Evolutionary conservation across 2,888 invertebrate species (phyloP).

Genomic region (Drosophila peninsularis): DNA sequence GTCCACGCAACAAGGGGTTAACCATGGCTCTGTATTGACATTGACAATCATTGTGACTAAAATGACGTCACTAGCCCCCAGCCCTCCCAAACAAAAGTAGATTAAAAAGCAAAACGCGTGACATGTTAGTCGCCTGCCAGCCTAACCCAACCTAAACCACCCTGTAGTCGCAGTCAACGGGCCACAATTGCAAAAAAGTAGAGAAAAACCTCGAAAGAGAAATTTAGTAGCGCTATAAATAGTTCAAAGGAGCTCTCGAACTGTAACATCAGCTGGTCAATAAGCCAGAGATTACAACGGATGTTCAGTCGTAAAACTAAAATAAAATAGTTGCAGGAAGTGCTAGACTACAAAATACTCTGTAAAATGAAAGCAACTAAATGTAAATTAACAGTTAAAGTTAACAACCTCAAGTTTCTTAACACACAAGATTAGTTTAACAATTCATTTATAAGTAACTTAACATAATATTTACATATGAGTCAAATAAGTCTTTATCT

Average conservation of each 20-base stretch:
- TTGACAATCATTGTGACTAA: constrained; percentile 60
- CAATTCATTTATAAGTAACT: not conserved
- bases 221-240: constrained; percentile 46
- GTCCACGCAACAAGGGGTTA: constrained; percentile 61
- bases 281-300: constrained; percentile 65
- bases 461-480: no score
- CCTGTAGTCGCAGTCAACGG: constrained; percentile 40
- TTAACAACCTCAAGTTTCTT: not conserved
- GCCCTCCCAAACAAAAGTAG: constrained; percentile 44
- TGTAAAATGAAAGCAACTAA: not conserved
- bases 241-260: constrained; percentile 37
- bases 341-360: constrained; percentile 18
- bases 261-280: constrained; percentile 42
- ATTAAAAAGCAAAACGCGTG: constrained; percentile 61
- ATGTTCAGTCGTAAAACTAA: constrained; percentile 38
- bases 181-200: constrained; percentile 32
- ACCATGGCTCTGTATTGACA: constrained; percentile 62
- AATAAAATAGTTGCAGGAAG: not conserved
- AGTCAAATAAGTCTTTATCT: no score
- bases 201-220: not conserved
- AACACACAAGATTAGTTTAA: not conserved
- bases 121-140: constrained; percentile 36
- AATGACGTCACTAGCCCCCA: constrained; percentile 62
- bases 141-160: not conserved
- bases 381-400: not conserved